These are phyloP conservation scores for Calliphora vomitoria DNA, from an alignment of 2,888 invertebrate species.

Conservation along the genomic window DNA sequence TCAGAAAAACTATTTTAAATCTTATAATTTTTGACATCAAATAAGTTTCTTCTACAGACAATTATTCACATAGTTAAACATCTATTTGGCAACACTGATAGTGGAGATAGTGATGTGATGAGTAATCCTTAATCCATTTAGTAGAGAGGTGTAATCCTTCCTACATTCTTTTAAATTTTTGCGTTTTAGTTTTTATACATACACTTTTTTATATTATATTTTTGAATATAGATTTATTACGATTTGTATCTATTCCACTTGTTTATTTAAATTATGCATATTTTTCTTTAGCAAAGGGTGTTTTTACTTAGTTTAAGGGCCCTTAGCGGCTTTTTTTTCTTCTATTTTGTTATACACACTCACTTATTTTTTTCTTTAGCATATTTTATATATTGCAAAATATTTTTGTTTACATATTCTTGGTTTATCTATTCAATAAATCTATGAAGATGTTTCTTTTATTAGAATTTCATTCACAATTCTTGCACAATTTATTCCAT, in stretches of 20 bases:
- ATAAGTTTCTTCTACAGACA: too few relatives aligned
- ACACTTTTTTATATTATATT: neutral
- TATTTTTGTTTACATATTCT: neutral
- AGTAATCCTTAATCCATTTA: slow-evolving; percentile 60
- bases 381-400: slow-evolving; percentile 12
- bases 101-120: slow-evolving; percentile 43
- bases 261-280: neutral
- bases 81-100: slow-evolving; percentile 45
- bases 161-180: neutral
- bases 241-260: slow-evolving; percentile 13
- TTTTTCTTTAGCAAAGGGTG: slow-evolving; percentile 10
- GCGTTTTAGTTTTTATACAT: neutral
- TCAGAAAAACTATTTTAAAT: too few relatives aligned
- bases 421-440: slow-evolving; percentile 14
- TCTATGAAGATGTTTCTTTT: neutral
- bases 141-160: slow-evolving; percentile 11
- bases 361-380: slow-evolving; percentile 4
- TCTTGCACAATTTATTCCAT: slow-evolving; percentile 7
- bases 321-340: slow-evolving; percentile 36
- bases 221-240: neutral
- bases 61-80: neutral
- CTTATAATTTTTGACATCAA: too few relatives aligned
- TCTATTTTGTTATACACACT: slow-evolving; percentile 50
- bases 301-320: slow-evolving; percentile 17
- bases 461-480: slow-evolving; percentile 4